Evolutionary conservation across 2,888 invertebrate species (phyloP).

Genomic region (Parnassius orleans): DNA sequence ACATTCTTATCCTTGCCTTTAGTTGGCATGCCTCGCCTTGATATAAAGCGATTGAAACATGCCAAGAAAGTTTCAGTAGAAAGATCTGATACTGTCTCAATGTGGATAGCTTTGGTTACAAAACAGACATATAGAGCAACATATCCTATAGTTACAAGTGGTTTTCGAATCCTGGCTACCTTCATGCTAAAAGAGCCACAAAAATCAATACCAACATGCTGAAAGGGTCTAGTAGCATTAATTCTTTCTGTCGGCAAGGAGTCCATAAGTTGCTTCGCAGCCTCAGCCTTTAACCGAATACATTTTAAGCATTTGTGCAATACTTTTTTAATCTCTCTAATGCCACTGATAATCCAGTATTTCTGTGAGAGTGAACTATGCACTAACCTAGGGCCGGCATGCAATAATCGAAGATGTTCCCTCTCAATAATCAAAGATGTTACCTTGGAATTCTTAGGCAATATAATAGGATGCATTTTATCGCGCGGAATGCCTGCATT

Average conservation of each 20-base stretch:
- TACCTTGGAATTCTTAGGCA: neutral
- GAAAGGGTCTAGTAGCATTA: neutral
- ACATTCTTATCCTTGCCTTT: neutral
- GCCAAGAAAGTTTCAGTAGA: slow-evolving; percentile 30
- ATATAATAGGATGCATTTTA: slow-evolving; percentile 3
- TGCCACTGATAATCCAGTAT: slow-evolving; percentile 1
- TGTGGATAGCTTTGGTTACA: slow-evolving; percentile 19
- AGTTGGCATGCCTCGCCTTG: slow-evolving; percentile 27
- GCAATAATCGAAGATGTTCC: neutral
- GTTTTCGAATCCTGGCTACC: slow-evolving; percentile 17
- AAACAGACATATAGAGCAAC: slow-evolving; percentile 29
- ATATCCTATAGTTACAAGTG: slow-evolving; percentile 25
- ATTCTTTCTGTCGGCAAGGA: neutral
- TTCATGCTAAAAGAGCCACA: slow-evolving; percentile 11
- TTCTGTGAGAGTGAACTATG: neutral
- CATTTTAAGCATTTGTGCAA: slow-evolving; percentile 1
- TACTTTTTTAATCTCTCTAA: slow-evolving; percentile 1
- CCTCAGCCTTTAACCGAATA: neutral
- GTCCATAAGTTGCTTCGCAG: neutral
- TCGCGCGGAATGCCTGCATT: slow-evolving; percentile 2
- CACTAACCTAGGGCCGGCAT: slow-evolving; percentile 3
- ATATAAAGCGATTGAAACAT: slow-evolving; percentile 28
- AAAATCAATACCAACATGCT: neutral
- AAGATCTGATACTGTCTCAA: slow-evolving; percentile 10
- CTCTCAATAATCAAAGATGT: neutral